These are phyloP conservation scores for Meloidogyne chitwoodi DNA, from an alignment of 1,140 invertebrate genomes.

Conservation along the genomic window DNA sequence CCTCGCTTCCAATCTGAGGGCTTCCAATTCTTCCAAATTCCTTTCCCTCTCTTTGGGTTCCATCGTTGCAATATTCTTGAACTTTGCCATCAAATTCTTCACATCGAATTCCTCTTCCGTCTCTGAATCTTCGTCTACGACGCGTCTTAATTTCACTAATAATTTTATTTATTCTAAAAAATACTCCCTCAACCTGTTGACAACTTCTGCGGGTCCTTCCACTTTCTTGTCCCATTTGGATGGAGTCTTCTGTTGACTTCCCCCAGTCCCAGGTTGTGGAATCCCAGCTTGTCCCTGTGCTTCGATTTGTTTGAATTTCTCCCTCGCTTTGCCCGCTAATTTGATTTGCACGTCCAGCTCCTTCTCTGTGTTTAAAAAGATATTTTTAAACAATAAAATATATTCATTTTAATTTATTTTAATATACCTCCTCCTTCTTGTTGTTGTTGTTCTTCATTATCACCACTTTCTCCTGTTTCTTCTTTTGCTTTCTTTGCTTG, in stretches of 20 bases:
- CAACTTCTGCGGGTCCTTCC: conserved; percentile 41
- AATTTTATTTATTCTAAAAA: neutral
- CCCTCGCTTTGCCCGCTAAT: conserved; percentile 54
- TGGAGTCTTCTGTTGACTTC: conserved; percentile 9
- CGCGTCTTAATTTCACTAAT: conserved; percentile 24
- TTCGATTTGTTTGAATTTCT: conserved; percentile 56
- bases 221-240: conserved; percentile 55
- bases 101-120: conserved; percentile 56
- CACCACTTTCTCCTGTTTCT: conserved; percentile 8
- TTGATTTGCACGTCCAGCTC: conserved; percentile 53
- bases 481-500: conserved; percentile 30
- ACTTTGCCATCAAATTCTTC: conserved; percentile 61
- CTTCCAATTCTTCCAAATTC: conserved; percentile 53
- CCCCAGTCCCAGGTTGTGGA: neutral
- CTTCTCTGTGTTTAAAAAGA: too few species aligned
- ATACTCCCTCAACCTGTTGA: conserved; percentile 30
- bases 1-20: conserved; percentile 47
- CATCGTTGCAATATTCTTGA: conserved; percentile 56
- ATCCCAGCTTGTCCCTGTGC: conserved; percentile 39
- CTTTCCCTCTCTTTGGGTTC: conserved; percentile 37
- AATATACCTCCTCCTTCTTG: neutral
- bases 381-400: too few species aligned
- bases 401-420: neutral
- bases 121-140: conserved; percentile 23
- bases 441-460: neutral